phyloP scores from a whole-genome alignment of 2,888 invertebrate species.

The Netelia inedita region DNA sequence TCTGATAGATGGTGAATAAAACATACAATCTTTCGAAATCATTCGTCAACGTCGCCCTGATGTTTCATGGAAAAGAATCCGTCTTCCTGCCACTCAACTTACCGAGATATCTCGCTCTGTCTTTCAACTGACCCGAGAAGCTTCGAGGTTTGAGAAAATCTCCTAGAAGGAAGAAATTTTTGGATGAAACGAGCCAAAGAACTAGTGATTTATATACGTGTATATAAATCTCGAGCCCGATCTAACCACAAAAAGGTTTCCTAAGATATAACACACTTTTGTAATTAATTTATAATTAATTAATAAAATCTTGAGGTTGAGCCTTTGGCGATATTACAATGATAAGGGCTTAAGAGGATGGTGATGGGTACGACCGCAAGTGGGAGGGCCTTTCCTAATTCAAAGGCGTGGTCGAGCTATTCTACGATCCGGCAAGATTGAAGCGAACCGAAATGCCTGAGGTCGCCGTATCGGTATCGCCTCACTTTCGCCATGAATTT shows the following conservation, averaged over 20 bases:
- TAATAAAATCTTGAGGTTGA: slow-evolving; percentile 9
- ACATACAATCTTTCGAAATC: slow-evolving; percentile 8
- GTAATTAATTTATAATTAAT: slow-evolving; percentile 54
- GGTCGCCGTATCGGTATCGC: slow-evolving; percentile 49
- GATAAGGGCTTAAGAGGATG: slow-evolving; percentile 38
- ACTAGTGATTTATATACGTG: neutral
- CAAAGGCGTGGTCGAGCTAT: slow-evolving; percentile 39
- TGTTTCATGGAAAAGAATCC: neutral
- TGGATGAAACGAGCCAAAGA: neutral
- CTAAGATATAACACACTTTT: no score
- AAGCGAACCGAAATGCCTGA: slow-evolving; percentile 61
- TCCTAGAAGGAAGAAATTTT: no score
- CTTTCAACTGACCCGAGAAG: neutral
- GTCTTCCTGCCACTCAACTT: neutral
- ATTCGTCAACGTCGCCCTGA: slow-evolving; percentile 44
- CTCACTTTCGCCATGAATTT: slow-evolving; percentile 51
- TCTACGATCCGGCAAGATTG: slow-evolving; percentile 40
- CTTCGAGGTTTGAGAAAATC: neutral
- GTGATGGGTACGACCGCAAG: slow-evolving; percentile 55
- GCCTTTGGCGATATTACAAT: slow-evolving; percentile 51
- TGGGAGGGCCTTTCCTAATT: slow-evolving; percentile 44
- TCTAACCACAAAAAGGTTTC: neutral
- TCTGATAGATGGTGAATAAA: slow-evolving; percentile 5
- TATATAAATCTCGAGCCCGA: neutral
- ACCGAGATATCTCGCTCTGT: neutral